Evolutionary conservation across 2,113 vertebrate species (phyloP).

Genomic region (Salvelinus alpinus): DNA sequence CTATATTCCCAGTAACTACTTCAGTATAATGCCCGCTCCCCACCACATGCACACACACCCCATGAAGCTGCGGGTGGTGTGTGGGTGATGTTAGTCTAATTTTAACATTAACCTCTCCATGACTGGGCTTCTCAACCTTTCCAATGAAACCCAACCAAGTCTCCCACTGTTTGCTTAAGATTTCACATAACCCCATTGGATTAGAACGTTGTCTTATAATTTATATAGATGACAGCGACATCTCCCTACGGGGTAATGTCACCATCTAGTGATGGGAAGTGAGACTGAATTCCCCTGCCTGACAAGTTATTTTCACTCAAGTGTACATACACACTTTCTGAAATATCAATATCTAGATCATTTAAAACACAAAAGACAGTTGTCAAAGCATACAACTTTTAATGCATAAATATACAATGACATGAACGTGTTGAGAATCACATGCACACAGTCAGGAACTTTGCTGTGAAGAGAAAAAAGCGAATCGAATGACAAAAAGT

Average conservation of each 20-base stretch:
- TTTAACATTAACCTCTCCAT: background rate
- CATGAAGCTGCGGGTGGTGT: background rate
- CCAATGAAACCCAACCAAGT: background rate
- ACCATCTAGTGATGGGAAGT: conserved; percentile 20
- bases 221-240: no score
- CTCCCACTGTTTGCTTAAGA: background rate
- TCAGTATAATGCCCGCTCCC: background rate
- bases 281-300: background rate
- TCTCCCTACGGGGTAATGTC: background rate
- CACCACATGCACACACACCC: background rate
- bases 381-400: background rate
- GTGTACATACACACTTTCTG: background rate
- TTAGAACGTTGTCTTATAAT: no score
- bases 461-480: conserved; percentile 62
- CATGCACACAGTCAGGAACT: conserved; percentile 46
- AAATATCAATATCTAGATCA: background rate
- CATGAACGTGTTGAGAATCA: background rate
- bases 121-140: background rate
- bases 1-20: background rate
- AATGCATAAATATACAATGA: background rate
- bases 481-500: background rate
- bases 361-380: background rate
- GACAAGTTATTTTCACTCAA: background rate
- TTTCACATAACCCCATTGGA: background rate
- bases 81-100: background rate